Evolutionary conservation across 2,113 vertebrate species (phyloP), one percentile per base, ranked within the genome.

Genomic region (Proterorhinus semilunaris): DNA sequence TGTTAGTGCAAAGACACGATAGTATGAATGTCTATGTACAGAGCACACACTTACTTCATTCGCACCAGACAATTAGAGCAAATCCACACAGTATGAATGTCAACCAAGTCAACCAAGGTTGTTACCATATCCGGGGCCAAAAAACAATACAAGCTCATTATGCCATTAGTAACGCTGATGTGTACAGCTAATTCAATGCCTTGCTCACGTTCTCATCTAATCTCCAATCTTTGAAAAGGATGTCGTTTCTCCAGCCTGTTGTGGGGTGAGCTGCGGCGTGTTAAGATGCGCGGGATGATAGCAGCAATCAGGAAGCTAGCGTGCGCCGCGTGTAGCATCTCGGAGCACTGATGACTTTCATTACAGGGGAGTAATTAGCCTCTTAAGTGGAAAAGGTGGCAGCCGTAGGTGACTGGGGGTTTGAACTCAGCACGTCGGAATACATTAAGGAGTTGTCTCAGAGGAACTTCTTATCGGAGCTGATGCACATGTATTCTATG

Each of bases 321-420:
- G 58, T 61, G 55, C 71, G 69, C 70, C 1, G 48, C 76, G 62
- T 67, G 72, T 76, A 66, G 55, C 80, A 71, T 76, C 59, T 69
- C 77, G 66, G 73, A 72, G 65, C 47, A 74, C 79, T 86, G 85
- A 90, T 88, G 85, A 75, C 79, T 83, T 86, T 87, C 84, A 83
- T 90, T 86, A 83, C 70, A 70, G 72, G 62, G 81, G 69, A 83
- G 87, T 84, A 86, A 88, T 90, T 86, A 90, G 80, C 69, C 70
- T 71, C 80, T 80, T 45, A 67, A 83, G 83, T 79, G 79, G 75
- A 72, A 72, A 72, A 76, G 76, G 66, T 68, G 65, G 7, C 50
- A 80, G 75, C 80, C 75, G 84, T 68, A 68, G 69, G 79, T 80
- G 76, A 79, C 70, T 76, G 58, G 64, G 71, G 65, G 66, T 81